Conservation (phyloP, 1,140 invertebrate genomes). For the Metopolophium dirhodum region DNA sequence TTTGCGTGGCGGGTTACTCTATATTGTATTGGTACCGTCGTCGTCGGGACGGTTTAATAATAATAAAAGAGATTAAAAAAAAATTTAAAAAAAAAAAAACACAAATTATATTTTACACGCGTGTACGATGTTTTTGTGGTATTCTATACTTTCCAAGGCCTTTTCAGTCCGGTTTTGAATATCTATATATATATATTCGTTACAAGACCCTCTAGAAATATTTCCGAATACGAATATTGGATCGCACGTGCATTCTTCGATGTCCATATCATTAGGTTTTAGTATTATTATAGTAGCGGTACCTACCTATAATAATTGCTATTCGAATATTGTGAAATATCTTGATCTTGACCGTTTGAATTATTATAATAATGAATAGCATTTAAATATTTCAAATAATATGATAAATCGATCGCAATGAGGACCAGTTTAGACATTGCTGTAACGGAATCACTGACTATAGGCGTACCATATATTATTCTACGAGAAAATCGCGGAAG, state of each 20-base stretch:
- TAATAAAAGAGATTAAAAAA: background rate
- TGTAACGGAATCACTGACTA: background rate
- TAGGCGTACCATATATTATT: background rate
- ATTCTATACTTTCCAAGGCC: constrained; percentile 29
- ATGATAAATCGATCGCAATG: background rate
- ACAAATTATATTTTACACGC: background rate
- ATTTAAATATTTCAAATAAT: background rate
- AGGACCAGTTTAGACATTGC: background rate
- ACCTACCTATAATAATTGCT: background rate
- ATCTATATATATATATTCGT: background rate
- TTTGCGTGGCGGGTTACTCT: background rate
- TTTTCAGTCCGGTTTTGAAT: constrained; percentile 10
- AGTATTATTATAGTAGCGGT: background rate
- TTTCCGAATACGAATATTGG: background rate
- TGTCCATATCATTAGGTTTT: background rate
- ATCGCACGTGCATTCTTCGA: background rate
- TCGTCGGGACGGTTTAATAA: background rate
- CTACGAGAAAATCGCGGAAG: background rate
- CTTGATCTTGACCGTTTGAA: background rate
- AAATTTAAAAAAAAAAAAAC: background rate
- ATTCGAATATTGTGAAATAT: background rate
- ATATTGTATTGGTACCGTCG: background rate
- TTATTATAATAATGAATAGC: background rate
- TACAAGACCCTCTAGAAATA: background rate
- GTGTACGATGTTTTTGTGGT: background rate